Base-by-base conservation (phyloP, 2,797 vertebrate genomes). In the Chrysocyon brachyurus region DNA sequence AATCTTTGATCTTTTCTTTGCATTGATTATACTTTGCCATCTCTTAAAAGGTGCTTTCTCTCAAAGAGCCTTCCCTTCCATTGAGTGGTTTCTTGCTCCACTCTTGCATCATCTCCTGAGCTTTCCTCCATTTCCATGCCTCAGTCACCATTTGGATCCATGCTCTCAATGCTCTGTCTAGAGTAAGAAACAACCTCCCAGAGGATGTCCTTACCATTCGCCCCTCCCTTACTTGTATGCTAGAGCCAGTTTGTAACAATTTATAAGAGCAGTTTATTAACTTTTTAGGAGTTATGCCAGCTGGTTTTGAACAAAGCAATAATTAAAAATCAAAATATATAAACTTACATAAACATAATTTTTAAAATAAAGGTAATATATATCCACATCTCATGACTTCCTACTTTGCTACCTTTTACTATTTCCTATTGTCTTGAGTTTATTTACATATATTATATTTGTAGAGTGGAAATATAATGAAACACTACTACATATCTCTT, bases 331-430 rank as follows among this genome's bases (percentile, higher is more conserved):
- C 9, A 52, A 95, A 73, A 21, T 28, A 56, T 59, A 59, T 16
- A 82, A 66, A 82, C 21, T 36, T 77, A 82, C 3, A 59, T 68
- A n/a, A 68, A 33, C 10, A 81, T 88, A 40, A 19, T 16, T 73
- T 88, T 93, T 63, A 46, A 91, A 88, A 68, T 79, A 84, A 86
- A 94, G 5, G 7, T 75, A 63, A 57, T 85, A 83, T 77, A 52
- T 79, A 49, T 46, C 5, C 31, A 54, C 12, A 52, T 17, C 73
- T 90, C 52, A 68, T 0, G 22, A 49, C 19, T 90, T 87, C 49
- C 19, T 87, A 46, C n/a, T 84, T 78, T 16, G 40, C 4, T 79
- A 17, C 11, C 87, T 89, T 88, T 73, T 57, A 40, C 12, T 59
- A n/a, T 26, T 66, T 84, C 81, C 63, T 92, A 21, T 11, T 0